Percentiles rank a stretch among this genome's conserved stretches.
These are phyloP conservation scores for Osmoderma eremita DNA, from an alignment of 2,888 invertebrate species.

Conservation along the genomic window DNA sequence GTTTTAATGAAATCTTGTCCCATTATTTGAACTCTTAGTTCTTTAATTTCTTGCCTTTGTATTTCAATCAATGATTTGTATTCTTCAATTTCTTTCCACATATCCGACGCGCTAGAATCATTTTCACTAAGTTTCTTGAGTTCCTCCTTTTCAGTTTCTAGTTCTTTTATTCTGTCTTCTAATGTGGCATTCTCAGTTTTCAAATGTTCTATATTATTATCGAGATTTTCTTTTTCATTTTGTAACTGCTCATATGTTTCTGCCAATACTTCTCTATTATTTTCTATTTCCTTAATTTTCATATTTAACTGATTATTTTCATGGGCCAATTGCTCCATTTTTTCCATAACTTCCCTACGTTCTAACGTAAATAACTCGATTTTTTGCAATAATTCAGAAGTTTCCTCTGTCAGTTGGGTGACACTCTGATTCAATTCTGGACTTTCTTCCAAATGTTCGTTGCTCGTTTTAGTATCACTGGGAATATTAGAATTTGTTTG, in stretches of 20 bases:
- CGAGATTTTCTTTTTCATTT: constrained; percentile 65
- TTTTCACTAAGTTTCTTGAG: constrained; percentile 45
- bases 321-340: constrained; percentile 70
- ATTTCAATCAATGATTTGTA: constrained; percentile 51
- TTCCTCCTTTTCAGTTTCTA: constrained; percentile 59
- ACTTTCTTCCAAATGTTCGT: constrained; percentile 55
- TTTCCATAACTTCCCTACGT: constrained; percentile 75
- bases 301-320: constrained; percentile 70
- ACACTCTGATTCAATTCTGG: constrained; percentile 68
- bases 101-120: constrained; percentile 18
- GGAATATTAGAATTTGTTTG: constrained; percentile 66
- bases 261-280: constrained; percentile 60
- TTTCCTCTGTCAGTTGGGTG: constrained; percentile 71
- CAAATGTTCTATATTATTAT: constrained; percentile 61
- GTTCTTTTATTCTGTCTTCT: constrained; percentile 55
- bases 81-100: constrained; percentile 47
- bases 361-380: constrained; percentile 77
- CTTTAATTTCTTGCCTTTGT: constrained; percentile 52
- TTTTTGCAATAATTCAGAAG: constrained; percentile 72
- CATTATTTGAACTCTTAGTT: constrained; percentile 49
- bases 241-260: constrained; percentile 62
- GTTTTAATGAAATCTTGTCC: constrained; percentile 49
- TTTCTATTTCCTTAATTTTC: constrained; percentile 66
- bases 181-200: constrained; percentile 47
- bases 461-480: constrained; percentile 52